These are phyloP conservation scores for Misgurnus anguillicaudatus DNA, from an alignment of 2,113 vertebrate species.

Conservation along the genomic window DNA sequence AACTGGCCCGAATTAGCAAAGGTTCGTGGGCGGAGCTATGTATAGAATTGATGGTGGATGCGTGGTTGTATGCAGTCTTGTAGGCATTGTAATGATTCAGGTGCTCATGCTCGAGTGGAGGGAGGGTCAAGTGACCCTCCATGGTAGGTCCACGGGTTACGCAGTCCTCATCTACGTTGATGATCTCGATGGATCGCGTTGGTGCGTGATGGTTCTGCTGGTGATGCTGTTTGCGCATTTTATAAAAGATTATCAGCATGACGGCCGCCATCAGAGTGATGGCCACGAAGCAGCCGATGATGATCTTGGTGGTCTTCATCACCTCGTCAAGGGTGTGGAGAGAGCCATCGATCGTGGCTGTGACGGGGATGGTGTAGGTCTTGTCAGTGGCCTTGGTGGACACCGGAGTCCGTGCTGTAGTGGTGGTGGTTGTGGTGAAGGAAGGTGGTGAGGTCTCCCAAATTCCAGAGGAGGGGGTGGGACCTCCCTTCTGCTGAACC, in stretches of 20 bases:
- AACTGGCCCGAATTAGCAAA: conserved; percentile 99
- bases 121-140: conserved; percentile 96
- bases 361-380: conserved; percentile 90
- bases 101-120: conserved; percentile 97
- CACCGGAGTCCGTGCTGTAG: conserved; percentile 83
- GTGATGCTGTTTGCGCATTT: conserved; percentile 99
- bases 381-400: conserved; percentile 93
- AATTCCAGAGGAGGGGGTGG: conserved; percentile 84
- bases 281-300: conserved; percentile 99
- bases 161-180: conserved; percentile 97
- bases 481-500: conserved; percentile 86
- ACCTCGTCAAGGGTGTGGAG: conserved; percentile 96
- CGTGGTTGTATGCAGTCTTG: conserved; percentile 96
- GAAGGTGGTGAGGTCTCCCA: conserved; percentile 91
- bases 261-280: conserved; percentile 99
- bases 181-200: conserved; percentile 95
- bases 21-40: conserved; percentile 99
- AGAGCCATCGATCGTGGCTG: conserved; percentile 81
- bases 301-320: conserved; percentile 99
- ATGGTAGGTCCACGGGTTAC: conserved; percentile 89
- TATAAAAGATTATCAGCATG: conserved; percentile 99
- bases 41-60: conserved; percentile 98
- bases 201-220: conserved; percentile 95
- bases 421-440: conserved; percentile 74
- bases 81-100: conserved; percentile 98